Percentiles rank a stretch among this genome's conserved stretches.
These are phyloP conservation scores for Limnephilus lunatus DNA, from an alignment of 2,888 invertebrate species.

Conservation along the genomic window DNA sequence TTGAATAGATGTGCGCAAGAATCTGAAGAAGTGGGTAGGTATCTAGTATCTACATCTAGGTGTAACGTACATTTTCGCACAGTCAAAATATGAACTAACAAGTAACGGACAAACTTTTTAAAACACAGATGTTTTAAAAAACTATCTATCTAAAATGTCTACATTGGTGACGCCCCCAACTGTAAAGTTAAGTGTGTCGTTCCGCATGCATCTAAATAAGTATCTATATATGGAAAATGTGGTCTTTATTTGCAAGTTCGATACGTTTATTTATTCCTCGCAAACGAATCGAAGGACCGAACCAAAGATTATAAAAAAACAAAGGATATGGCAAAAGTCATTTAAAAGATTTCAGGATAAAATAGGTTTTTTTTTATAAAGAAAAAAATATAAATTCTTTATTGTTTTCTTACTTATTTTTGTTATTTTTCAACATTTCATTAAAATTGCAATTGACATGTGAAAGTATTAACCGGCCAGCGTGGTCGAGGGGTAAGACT, in stretches of 20 bases:
- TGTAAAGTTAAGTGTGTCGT: neutral
- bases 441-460: too few species aligned
- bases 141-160: neutral
- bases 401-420: too few species aligned
- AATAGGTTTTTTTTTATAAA: too few species aligned
- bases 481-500: too few species aligned
- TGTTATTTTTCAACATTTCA: too few species aligned
- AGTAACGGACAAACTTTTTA: neutral
- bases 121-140: neutral
- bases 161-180: neutral
- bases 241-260: conserved; percentile 42
- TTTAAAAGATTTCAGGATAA: too few species aligned
- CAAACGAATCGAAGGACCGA: conserved; percentile 8
- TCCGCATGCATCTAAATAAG: neutral
- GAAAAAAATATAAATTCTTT: too few species aligned
- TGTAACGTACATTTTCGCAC: too few species aligned
- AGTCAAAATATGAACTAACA: neutral
- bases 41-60: too few species aligned
- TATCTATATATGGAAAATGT: neutral
- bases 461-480: too few species aligned
- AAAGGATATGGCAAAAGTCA: neutral
- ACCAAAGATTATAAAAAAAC: neutral
- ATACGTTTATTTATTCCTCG: conserved; percentile 32
- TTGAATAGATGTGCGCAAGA: too few species aligned
- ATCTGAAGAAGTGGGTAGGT: too few species aligned